Base-by-base conservation (phyloP, 2,797 vertebrate species). In the Apogon hyalosoma region DNA sequence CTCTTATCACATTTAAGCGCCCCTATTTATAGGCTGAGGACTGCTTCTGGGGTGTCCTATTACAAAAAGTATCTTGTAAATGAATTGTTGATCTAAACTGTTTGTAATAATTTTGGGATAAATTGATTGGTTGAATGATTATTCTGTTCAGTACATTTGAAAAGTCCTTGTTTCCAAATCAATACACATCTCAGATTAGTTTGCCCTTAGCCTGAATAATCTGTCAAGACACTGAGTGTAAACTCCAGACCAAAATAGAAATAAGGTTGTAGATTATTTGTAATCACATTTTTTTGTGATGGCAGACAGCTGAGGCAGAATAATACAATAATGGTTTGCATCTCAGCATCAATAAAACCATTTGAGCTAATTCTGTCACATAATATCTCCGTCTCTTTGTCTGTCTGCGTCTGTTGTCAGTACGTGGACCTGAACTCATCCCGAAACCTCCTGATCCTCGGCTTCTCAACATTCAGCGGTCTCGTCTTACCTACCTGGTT, bases 351-450 rank as follows among this genome's bases (percentile, higher is more conserved):
- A 73, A 48, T 70, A 67, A 79, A 49, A 41, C 24, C 56, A 63
- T 73, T 70, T 48, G 18, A 64, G n/a, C 42, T 11, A 31, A 63
- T 55, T 59, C 58, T 54, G n/a, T 65, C 28, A 43, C 36, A 40
- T 55, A 42, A 40, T 42, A 4, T 46, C 11, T 59, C 8, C 41
- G 3, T 45, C 2, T 7, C 3, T 62, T 15, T 13, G 15, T 45
- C 12, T 16, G 12, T 49, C 8, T 42, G 39, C 43, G 13, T 69
- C 11, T 63, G 31, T 39, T 36, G 55, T 11, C 69, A 95, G 94
- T 94, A 92, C 33, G 91, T 95, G 69, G 94, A 95, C 63, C 88
- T 95, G 11, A 95, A 95, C 80, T 95, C 94, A 0, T 94, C 93
- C 12, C 91, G 93, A 63, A 95, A 95, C 86, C 90, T 95, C 31